Percentiles rank a stretch among this genome's conserved stretches.
These are phyloP conservation scores for Campylomormyrus tamandua DNA, from an alignment of 2,113 vertebrate species.

Conservation along the genomic window DNA sequence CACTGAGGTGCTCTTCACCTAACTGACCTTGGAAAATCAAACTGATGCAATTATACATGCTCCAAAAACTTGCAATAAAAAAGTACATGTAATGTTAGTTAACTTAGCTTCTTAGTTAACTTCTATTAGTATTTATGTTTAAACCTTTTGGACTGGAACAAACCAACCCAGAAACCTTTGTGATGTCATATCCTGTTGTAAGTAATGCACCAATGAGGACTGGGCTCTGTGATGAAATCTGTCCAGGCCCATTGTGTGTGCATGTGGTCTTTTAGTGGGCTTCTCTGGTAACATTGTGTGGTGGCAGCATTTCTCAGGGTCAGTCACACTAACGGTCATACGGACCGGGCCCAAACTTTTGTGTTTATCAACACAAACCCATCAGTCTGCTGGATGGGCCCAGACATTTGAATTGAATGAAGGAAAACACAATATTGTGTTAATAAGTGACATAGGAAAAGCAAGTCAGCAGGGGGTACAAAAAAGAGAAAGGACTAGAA, in stretches of 20 bases:
- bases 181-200: not conserved
- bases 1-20: not conserved
- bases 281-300: conserved; percentile 20
- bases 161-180: too few relatives aligned
- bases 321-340: conserved; percentile 29
- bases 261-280: conserved; percentile 26
- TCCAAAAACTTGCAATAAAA: not conserved
- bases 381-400: conserved; percentile 29
- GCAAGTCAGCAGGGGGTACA: not conserved
- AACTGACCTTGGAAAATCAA: not conserved
- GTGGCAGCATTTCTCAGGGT: conserved; percentile 19
- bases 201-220: conserved; percentile 20
- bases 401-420: conserved; percentile 33
- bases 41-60: not conserved
- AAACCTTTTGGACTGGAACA: not conserved
- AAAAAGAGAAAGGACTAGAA: conserved; percentile 17
- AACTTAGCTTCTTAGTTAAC: not conserved
- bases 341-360: conserved; percentile 36
- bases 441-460: conserved; percentile 15
- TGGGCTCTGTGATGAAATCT: conserved; percentile 41
- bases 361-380: conserved; percentile 20
- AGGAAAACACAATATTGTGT: conserved; percentile 34
- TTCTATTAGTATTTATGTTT: not conserved
- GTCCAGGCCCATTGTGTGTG: conserved; percentile 24
- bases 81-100: not conserved